Evolutionary conservation across 2,113 vertebrate species (phyloP), one percentile per base, ranked within the genome.

Genomic region (Campylomormyrus tamandua): DNA sequence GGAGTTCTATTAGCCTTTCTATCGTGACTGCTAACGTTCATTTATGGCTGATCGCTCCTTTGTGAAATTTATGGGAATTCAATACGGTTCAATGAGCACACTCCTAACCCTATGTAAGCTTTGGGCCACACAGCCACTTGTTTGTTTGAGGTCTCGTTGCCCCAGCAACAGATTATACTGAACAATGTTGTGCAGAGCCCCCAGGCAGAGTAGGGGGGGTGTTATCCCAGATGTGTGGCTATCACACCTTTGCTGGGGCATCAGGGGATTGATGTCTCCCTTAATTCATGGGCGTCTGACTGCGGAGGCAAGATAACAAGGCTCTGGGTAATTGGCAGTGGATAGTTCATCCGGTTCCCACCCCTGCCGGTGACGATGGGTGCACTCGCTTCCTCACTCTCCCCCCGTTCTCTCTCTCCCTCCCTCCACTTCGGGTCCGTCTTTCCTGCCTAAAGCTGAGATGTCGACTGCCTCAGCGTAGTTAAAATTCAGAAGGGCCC

Each of bases 141-240:
- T 87, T 89, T 90, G 91, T 92, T 92, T 91, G 90, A 83, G 92
- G 74, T 93, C 91, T 87, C 70, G 95, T 97, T 96, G 90, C 96
- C 96, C 90, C 53, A 95, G 96, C 93, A 96, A 97, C 96, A 83
- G 92, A 83, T 92, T 92, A 90, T 88, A 93, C 90, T 89, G 93
- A 90, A 90, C 91, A 91, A 91, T 92, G 92, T 91, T 90, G 84
- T 86, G 27, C 15, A 5, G 15, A 21, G 91, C 89, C 56, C 83
- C 42, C 88, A 90, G 9, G 90, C 89, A 83, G 85, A 48, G 24
- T 84, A 0, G 8, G 58, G 66, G 88, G 17, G 87, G 89, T 89
- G 48, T 89, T 89, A 92, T 93, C 91, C 92, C 83, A 58, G 92
- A 91, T 52, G 87, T 80, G 80, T 45, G 89, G 86, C 92, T 89